Evolutionary conservation across 92 coral and sea anemone genomes (phyloP), one percentile per base, ranked within the genome.

Genomic region (Umimayanthus chanpuru): DNA sequence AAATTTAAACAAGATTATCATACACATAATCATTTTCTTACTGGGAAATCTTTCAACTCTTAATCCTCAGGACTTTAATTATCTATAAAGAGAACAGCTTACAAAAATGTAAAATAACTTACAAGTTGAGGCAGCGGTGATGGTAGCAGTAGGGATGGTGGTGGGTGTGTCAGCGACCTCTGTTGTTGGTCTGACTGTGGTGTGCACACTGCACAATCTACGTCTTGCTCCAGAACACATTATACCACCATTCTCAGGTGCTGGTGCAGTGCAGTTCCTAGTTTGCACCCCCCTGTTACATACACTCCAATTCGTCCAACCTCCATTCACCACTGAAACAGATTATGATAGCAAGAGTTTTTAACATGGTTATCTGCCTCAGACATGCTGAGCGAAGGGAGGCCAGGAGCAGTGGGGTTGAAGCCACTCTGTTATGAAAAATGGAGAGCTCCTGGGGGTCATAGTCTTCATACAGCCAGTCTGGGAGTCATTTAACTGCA

Each of bases 221-320:
- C 41, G 20, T 16, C 64, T 26, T n/a, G 67, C 25, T 25, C 96
- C 98, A 67, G 76, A 20, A 44, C 98, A 94, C n/a, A 78, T 25
- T 20, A 82, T 29, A 40, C 98, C 98, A 53, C 98, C 96, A 91
- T 91, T 94, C 30, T 89, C 93, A 74, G 91, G 94, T 28, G 74
- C 39, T 7, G 98, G 98, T 39, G 73, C 91, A 67, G 89, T 78
- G 75, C 98, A 94, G 2, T 53, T 82, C 28, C 98, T 92, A 23
- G 85, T 88, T 74, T 94, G 95, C 87, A 61, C 77, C 68, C 96
- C 93, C 73, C 79, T 82, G 14, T 50, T 32, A 64, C 98, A 94
- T 75, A 65, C 36, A 38, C 95, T 91, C 98, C 98, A 94, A 5
- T 71, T 53, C 18, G 94, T 89, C 98, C 98, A 94, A 16, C 95